Evolutionary conservation across 2,797 vertebrate species (phyloP).

Genomic region (Acrossocheilus fasciatus): DNA sequence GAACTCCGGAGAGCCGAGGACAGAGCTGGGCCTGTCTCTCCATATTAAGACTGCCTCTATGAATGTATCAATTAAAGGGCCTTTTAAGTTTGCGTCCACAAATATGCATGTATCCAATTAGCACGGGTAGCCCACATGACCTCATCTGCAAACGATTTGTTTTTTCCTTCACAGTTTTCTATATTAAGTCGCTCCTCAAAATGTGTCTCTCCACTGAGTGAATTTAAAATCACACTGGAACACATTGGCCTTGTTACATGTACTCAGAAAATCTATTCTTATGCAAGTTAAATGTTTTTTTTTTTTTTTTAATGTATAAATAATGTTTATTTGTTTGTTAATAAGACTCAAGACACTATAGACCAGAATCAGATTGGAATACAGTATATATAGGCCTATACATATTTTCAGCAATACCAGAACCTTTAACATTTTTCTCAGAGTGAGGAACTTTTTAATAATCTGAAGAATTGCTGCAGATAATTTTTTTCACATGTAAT

Average conservation of each 20-base stretch:
- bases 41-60: constrained; percentile 73
- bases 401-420: background rate
- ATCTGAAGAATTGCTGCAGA: background rate
- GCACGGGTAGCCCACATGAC: constrained; percentile 61
- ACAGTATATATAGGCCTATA: background rate
- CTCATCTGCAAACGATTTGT: constrained; percentile 51
- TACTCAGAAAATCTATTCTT: background rate
- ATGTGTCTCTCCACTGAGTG: background rate
- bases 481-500: background rate
- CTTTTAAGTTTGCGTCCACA: constrained; percentile 67
- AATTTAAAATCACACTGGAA: constrained; percentile 1
- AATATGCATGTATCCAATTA: constrained; percentile 74
- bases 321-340: background rate
- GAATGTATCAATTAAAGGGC: constrained; percentile 74
- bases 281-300: background rate
- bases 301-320: background rate
- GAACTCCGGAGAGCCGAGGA: constrained; percentile 78
- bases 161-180: constrained; percentile 23
- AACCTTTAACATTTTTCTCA: background rate
- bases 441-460: background rate
- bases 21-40: constrained; percentile 74
- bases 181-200: constrained; percentile 20
- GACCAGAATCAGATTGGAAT: background rate
- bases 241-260: background rate
- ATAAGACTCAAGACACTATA: background rate